Base-by-base conservation (phyloP, 2,888 invertebrate species). In the Mesorhabditis belari region DNA sequence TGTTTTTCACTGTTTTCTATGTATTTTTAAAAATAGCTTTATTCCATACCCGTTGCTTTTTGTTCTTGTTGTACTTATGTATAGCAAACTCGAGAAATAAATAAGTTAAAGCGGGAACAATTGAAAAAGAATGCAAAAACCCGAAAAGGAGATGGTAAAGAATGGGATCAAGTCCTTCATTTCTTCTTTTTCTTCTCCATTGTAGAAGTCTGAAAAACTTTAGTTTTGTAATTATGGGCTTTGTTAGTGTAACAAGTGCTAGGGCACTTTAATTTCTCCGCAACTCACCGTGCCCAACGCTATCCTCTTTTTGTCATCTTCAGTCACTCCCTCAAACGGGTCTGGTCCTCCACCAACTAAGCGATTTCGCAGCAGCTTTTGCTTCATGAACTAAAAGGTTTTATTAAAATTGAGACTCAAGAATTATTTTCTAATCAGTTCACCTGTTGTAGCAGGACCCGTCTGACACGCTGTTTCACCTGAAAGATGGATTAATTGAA, bases 261-360 rank as follows among this genome's bases (percentile, higher is more conserved):
- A 29, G 25, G 52, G 24, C 19, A 26, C 52, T n/a, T 5, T 3
- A 17, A 29, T 29, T 12, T 26, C n/a, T 96, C 92, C 85, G 96
- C 91, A 2, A 35, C 69, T 60, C n/a, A 71, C 71, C 49, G 85
- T 88, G 51, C 94, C 94, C 60, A 95, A 88, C 50, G 93, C 84
- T 84, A 95, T 88, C 72, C 91, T 87, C 5, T 92, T 94, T 82
- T 95, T 95, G 81, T 95, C 94, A 80, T 93, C 92, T 81, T 93
- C 93, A 57, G 73, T 74, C 17, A 71, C 66, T 4, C 67, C 65
- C 51, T 76, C 73, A 2, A 65, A 59, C 9, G 70, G 59, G n/a
- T 69, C 67, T 6, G 66, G 58, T 0, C 64, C 60, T 25, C 68
- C 69, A 27, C 62, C 67, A 4, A 66, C 66, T 21, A 66, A 59